Evolutionary conservation across 2,113 vertebrate species (phyloP).

Genomic region (Mastomys natalensis): DNA sequence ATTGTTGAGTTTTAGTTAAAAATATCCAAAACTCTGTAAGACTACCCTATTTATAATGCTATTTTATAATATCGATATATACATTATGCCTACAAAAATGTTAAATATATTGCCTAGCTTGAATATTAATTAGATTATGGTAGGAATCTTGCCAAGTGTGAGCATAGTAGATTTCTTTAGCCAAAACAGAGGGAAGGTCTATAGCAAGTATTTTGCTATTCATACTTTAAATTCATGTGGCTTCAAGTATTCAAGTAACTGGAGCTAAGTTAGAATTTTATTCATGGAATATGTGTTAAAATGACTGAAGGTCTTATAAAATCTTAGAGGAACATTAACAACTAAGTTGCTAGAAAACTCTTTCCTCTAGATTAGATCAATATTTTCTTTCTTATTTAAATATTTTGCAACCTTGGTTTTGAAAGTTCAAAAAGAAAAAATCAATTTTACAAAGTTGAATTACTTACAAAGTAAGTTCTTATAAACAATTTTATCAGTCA

Average conservation of each 20-base stretch:
- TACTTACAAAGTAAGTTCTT: constrained; percentile 26
- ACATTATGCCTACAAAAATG: constrained; percentile 51
- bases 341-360: background rate
- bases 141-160: constrained; percentile 56
- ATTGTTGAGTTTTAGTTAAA: constrained; percentile 41
- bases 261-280: constrained; percentile 59
- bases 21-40: background rate
- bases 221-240: constrained; percentile 63
- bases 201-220: constrained; percentile 70
- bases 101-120: constrained; percentile 50
- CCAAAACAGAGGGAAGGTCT: constrained; percentile 47
- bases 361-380: background rate
- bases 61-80: constrained; percentile 52
- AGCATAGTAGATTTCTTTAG: constrained; percentile 40
- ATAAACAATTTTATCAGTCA: background rate
- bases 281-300: constrained; percentile 49
- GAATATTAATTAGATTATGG: constrained; percentile 60
- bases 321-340: constrained; percentile 43
- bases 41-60: constrained; percentile 38
- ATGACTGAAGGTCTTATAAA: constrained; percentile 59
- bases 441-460: background rate
- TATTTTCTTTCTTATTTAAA: constrained; percentile 48
- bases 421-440: constrained; percentile 38
- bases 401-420: constrained; percentile 58
- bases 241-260: constrained; percentile 57